Base-by-base conservation (phyloP, 1,140 invertebrate species). In the Nixonia krombeini region DNA sequence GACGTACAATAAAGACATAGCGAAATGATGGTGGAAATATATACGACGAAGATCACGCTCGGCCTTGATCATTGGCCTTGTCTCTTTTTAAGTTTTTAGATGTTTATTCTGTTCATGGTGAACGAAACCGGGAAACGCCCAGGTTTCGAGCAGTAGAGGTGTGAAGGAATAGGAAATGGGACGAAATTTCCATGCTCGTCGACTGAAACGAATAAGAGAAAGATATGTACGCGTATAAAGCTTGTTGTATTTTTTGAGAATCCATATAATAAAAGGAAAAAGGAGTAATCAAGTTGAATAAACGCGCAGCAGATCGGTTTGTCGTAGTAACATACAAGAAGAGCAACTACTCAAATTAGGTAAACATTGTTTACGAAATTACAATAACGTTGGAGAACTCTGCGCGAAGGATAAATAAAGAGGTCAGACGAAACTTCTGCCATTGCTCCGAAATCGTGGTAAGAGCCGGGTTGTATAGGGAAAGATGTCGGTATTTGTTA, bases 71-170 rank as follows among this genome's bases (percentile, higher is more conserved):
- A 40, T 38, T 66, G 62, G 64, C 70, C 55, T 63, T 62, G 16
- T 41, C 56, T 67, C 66, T 75, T 74, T 80, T 79, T 80, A 78
- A 80, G 73, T 81, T 81, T 81, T 74, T 79, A 81, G 69, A 80
- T 80, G 72, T 80, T 81, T 80, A 81, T 81, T 81, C 74, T 72
- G 65, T 73, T 71, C 64, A 28, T 31, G 47, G 57, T 46, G 53
- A 57, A 35, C 7, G 31, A 49, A 44, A n/a, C n/a, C n/a, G n/a
- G n/a, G n/a, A n/a, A n/a, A n/a, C n/a, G n/a, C n/a, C n/a, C n/a
- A n/a, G n/a, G n/a, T n/a, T n/a, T n/a, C n/a, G n/a, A n/a, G n/a
- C n/a, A n/a, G n/a, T n/a, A n/a, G 68, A 13, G 55, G 10, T 31
- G 28, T 42, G 38, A 58, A 56, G 58, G 49, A 21, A 21, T 21